These are phyloP conservation scores for Halcyon leucocephala DNA, from an alignment of 2,797 vertebrate genomes.

Conservation along the genomic window DNA sequence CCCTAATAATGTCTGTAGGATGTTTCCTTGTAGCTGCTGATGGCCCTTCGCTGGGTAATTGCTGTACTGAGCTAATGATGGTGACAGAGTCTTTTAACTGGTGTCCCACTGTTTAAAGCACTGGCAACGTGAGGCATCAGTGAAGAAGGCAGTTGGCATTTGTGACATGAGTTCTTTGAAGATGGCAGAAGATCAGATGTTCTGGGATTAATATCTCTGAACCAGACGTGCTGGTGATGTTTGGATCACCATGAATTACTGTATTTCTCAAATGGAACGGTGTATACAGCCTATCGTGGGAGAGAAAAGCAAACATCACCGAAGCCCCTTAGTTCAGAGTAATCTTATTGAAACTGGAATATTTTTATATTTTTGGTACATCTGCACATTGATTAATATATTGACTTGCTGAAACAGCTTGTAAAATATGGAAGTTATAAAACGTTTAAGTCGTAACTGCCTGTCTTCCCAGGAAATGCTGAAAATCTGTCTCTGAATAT, in stretches of 20 bases:
- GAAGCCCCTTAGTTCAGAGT: not conserved
- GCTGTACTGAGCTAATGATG: not conserved
- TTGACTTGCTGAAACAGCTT: conserved; percentile 2
- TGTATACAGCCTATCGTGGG: not conserved
- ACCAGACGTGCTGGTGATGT: not conserved
- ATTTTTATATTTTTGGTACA: not conserved
- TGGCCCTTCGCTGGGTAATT: not conserved
- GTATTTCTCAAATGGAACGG: not conserved
- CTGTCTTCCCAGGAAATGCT: not conserved
- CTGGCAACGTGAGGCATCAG: rapidly evolving
- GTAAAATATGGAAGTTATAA: not conserved
- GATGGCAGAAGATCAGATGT: not conserved
- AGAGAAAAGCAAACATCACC: conserved; percentile 20
- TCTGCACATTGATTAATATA: not conserved
- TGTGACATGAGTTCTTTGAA: not conserved
- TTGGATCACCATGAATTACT: not conserved
- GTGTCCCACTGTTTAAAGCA: not conserved
- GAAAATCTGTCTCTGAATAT: not conserved
- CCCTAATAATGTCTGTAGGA: not conserved
- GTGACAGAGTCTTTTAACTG: not conserved
- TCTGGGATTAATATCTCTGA: not conserved
- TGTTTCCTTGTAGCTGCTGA: not conserved
- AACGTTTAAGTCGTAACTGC: not conserved
- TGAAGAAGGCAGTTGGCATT: not conserved
- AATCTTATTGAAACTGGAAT: not conserved